Base-by-base conservation (phyloP, 2,113 vertebrate species). In the Phyllostomus hastatus region DNA sequence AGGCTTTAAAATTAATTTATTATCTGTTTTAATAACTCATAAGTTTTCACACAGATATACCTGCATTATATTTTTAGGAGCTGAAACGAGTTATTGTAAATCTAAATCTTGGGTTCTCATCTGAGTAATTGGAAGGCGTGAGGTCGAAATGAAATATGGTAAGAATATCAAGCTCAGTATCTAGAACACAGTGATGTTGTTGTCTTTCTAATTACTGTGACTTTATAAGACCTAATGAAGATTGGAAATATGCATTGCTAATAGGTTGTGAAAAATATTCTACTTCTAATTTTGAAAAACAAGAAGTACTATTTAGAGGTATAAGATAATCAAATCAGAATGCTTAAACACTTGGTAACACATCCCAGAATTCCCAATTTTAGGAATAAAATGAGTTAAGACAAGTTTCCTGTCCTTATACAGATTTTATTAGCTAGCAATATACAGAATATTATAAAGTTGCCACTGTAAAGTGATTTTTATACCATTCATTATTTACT, bases 401-500 rank as follows among this genome's bases (percentile, higher is more conserved):
- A 95, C 19, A 72, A 89, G 22, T 96, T 94, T 94, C 64, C 70
- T 88, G 41, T 84, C n/a, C 22, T 75, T 93, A 75, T 26, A 73
- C 64, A 94, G 92, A 73, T 95, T 93, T 97, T 95, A 95, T 92
- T 97, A 96, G 41, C 90, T 67, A 92, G 76, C 76, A 57, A 67
- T 43, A 81, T 41, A 90, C 38, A 95, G 81, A 81, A 67, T 88
- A 88, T 67, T 93, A 90, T 79, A 89, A 97, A 94, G 57, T 72
- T 91, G 41, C 61, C 85, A 72, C 86, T 92, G 84, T 93, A 95
- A 96, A 94, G 67, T 89, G 50, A 66, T 91, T 96, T 97, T 97
- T 96, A 96, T 96, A 61, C 70, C 81, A 91, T 89, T 95, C 78
- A 75, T 94, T 97, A 96, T 97, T 97, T 97, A 97, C 94, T 97